Base-by-base conservation (phyloP, 2,888 invertebrate species). In the Perizoma affinitatum region DNA sequence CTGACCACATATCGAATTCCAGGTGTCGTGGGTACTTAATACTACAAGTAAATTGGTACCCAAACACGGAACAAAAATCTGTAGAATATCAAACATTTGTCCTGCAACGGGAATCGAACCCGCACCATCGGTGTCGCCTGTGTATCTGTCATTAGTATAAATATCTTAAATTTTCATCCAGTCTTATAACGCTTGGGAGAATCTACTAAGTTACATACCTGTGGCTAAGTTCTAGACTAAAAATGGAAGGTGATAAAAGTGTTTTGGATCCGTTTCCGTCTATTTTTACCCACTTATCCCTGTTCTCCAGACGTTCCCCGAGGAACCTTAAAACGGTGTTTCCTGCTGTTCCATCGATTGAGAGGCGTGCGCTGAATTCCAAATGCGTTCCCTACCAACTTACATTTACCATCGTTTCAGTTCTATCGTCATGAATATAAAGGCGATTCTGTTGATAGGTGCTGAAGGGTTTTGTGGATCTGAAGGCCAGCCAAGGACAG, bases 271-370 rank as follows among this genome's bases (percentile, higher is more conserved):
- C 34, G 49, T 48, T 57, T 40, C 34, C 50, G 46, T 54, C 43
- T 62, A 58, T 51, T 62, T 50, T 46, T 50, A 54, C 41, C 56
- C 22, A 54, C 50, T 54, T 49, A 58, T 36, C 52, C 42, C 10
- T 5, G 22, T 44, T 11, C 36, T 48, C 45, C 38, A 51, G n/a
- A 42, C n/a, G 66, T 67, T 69, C 61, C 48, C 58, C 4, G n/a
- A 59, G 63, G 69, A 59, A 58, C 58, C 64, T 54, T 64, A 52
- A 47, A 50, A 63, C 65, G 51, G 43, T 62, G 65, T 56, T 72
- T 68, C 70, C 73, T 70, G 68, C 76, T 68, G 75, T 70, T 72
- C 53, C 79, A 88, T 88, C 87, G 88, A 88, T 88, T 81, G 74
- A 58, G 61, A 67, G 60, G 65, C 73, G 86, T 86, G 86, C 70